Base-by-base conservation (phyloP, 2,888 invertebrate genomes). In the Thymelicus lineola region DNA sequence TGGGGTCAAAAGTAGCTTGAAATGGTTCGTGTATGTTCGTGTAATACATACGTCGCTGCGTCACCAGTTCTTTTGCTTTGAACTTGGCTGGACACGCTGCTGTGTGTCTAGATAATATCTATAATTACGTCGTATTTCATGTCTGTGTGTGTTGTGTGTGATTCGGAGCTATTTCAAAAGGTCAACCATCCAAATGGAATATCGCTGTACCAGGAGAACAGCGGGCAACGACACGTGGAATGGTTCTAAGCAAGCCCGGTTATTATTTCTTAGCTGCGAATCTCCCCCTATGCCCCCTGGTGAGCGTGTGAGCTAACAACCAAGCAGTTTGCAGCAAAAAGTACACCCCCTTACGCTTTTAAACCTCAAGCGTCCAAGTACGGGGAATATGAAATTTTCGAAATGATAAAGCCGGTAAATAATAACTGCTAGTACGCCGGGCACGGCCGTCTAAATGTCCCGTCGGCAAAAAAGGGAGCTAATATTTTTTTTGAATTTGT, bases 321-420 rank as follows among this genome's bases (percentile, higher is more conserved):
- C 87, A 86, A 90, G 89, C 86, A 87, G 90, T 89, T 87, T 87
- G 88, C 84, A 87, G 90, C 90, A 91, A 91, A 91, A 91, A 89
- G 87, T 88, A 85, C 83, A 81, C 83, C 84, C 85, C 83, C 84
- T 87, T 85, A 89, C 89, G 91, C 91, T 91, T 92, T 91, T 90
- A 93, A 93, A 92, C 92, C 93, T 92, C 92, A 91, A 91, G 88
- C 93, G 93, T 92, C 93, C 92, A 91, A 92, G 92, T 90, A 90
- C 89, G 87, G 91, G 90, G 93, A 92, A 93, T 93, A 93, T 93
- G 93, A 92, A 93, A 93, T 93, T 93, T 93, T 93, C 93, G 93
- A 93, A 93, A 93, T 93, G 93, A 93, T 93, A 93, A 93, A 93
- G 92, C 92, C 88, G 90, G 93, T 93, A 93, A 93, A 93, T 93